Percentiles rank a stretch among this genome's conserved stretches.
These are phyloP conservation scores for Sarcophaga variegata DNA, from an alignment of 2,888 invertebrate species.

Conservation along the genomic window DNA sequence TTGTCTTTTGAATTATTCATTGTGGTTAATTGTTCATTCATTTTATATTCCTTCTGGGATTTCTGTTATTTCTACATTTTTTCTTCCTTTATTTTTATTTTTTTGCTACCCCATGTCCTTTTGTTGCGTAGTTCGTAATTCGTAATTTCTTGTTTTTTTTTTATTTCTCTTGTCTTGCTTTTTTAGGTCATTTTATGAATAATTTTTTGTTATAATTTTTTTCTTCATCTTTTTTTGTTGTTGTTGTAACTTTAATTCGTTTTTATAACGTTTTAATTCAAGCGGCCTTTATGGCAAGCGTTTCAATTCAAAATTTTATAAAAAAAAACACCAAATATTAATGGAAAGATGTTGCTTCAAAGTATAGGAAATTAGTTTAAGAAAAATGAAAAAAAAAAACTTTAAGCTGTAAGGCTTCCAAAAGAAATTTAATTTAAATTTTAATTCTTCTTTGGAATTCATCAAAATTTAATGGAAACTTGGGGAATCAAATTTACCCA, in stretches of 20 bases:
- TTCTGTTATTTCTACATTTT: constrained; percentile 22
- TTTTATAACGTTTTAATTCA: no score
- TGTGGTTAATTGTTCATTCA: constrained; percentile 51
- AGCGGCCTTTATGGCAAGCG: neutral
- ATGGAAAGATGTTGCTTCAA: no score
- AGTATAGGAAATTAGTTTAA: no score
- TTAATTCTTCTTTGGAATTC: no score
- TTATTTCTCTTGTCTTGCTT: constrained; percentile 1
- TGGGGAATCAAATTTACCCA: no score
- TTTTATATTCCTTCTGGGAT: constrained; percentile 30
- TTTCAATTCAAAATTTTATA: constrained; percentile 24
- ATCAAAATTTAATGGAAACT: no score
- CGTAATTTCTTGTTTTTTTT: constrained; percentile 14
- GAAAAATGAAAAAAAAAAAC: no score
- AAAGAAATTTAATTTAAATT: no score
- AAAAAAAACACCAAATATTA: neutral
- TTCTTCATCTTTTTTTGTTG: neutral
- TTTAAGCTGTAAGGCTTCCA: no score
- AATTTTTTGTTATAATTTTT: constrained; percentile 27
- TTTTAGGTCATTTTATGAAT: constrained; percentile 38
- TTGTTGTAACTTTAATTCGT: neutral
- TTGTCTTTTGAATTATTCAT: constrained; percentile 55
- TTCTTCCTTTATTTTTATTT: neutral
- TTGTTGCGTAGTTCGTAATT: neutral
- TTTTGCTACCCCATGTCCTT: neutral